Evolutionary conservation across 2,113 vertebrate species (phyloP), one percentile per base, ranked within the genome.

Genomic region (Sorex fumeus): DNA sequence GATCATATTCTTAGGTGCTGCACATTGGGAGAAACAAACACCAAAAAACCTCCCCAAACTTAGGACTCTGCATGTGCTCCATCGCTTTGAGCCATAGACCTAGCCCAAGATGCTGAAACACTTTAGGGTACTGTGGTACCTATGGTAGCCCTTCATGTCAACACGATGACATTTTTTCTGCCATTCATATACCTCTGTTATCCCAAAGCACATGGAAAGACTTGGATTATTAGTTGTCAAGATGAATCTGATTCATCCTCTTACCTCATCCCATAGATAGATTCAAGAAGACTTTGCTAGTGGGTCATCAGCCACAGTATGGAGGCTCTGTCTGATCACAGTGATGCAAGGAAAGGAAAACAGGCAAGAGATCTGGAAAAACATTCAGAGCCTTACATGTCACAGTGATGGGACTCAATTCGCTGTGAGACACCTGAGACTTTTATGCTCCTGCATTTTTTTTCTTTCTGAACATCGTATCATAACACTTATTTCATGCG

Each of bases 301-400:
- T 50, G 9, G 36, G 36, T 19, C 23, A 13, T 32, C 30, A 79
- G 13, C 12, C 34, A 30, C 40, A 78, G 62, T 74, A 40, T 47
- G 70, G 34, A 87, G 62, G 28, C 50, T 50, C 15, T 19, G 43
- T 45, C 12, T 19, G 67, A 36, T 50, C 28, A 75, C 23, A 72
- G 81, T 27, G 28, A 5, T 36, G 32, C 15, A 16, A 45, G 28
- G 34, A 78, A 60, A 81, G 40, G 45, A 67, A 86, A 60, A 60
- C 21, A 84, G 34, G 30, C 43, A 32, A 53, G 10, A 88, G 47
- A 74, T 74, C 86, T 93, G 40, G 67, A 32, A 78, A 82, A 66
- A 43, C 84, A 57, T 60, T 7, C 11, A 43, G 25, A 19, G 9
- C 91, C 85, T 80, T 45, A 67, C 74, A 57, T 62, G 23, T 2